phyloP scores from a whole-genome alignment of 2,797 vertebrate species.

The Mallotus villosus region DNA sequence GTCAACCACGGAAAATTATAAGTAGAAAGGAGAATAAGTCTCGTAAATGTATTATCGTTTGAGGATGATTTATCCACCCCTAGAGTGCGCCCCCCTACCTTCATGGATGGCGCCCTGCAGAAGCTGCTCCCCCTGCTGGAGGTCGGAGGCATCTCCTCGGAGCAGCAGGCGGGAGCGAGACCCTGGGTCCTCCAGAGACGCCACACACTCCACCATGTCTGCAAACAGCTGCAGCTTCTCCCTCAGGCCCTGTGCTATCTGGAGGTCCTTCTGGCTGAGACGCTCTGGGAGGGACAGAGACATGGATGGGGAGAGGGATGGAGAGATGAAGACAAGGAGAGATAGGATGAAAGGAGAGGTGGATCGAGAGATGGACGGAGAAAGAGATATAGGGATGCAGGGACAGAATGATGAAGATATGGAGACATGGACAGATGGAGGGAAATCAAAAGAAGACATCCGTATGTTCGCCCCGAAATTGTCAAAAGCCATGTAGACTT shows the following conservation, averaged over 20 bases:
- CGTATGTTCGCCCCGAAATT: no score
- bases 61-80: neutral
- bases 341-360: neutral
- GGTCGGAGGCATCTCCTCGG: slow-evolving; percentile 80
- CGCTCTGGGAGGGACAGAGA: slow-evolving; percentile 69
- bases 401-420: neutral
- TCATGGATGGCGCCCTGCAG: slow-evolving; percentile 87
- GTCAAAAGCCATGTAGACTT: no score
- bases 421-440: neutral
- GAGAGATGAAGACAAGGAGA: neutral
- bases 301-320: neutral
- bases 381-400: neutral
- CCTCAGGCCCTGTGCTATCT: slow-evolving; percentile 79
- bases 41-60: no score
- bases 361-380: neutral
- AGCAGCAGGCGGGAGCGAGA: slow-evolving; percentile 73
- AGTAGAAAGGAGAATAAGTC: no score
- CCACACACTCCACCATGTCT: slow-evolving; percentile 82
- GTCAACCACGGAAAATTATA: no score
- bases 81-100: slow-evolving; percentile 67
- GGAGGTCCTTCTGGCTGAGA: slow-evolving; percentile 81
- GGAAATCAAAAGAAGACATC: neutral
- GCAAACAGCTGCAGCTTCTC: slow-evolving; percentile 92
- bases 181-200: slow-evolving; percentile 74
- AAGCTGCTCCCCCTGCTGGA: slow-evolving; percentile 85